These are phyloP conservation scores for Ceyx melanurus DNA, from an alignment of 2,113 vertebrate species.

Conservation along the genomic window DNA sequence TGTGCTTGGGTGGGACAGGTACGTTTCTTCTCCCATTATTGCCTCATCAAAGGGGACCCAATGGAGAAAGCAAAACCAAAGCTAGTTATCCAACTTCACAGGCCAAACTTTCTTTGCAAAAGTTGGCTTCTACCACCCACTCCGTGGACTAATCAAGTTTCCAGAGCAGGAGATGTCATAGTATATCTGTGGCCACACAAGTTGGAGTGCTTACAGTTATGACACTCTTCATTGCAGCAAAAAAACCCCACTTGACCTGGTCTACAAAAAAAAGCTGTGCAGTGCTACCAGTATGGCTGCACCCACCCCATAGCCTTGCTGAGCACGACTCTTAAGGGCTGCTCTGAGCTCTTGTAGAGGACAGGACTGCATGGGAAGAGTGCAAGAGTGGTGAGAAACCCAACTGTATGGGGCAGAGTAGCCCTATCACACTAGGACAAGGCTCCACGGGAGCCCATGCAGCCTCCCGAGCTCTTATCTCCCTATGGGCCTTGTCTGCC, in stretches of 20 bases:
- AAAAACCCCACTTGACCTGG: not conserved
- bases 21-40: not conserved
- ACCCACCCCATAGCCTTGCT: fast-evolving
- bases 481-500: not conserved
- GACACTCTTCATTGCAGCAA: not conserved
- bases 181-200: not conserved
- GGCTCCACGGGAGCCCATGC: fast-evolving
- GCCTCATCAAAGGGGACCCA: fast-evolving
- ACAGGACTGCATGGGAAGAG: not conserved
- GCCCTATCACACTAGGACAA: fast-evolving
- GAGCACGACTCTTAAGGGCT: not conserved
- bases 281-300: fast-evolving
- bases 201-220: not conserved
- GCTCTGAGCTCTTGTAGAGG: fast-evolving
- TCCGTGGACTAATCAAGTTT: not conserved
- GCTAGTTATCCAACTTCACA: not conserved
- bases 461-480: not conserved
- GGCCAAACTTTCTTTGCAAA: not conserved
- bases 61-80: not conserved
- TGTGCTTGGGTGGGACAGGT: not conserved
- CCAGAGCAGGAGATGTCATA: not conserved
- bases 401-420: not conserved
- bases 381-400: not conserved
- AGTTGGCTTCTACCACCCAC: not conserved
- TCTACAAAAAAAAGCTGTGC: fast-evolving